Conservation (phyloP, 2,888 invertebrate species). For the Caenorhabditis sp. region DNA sequence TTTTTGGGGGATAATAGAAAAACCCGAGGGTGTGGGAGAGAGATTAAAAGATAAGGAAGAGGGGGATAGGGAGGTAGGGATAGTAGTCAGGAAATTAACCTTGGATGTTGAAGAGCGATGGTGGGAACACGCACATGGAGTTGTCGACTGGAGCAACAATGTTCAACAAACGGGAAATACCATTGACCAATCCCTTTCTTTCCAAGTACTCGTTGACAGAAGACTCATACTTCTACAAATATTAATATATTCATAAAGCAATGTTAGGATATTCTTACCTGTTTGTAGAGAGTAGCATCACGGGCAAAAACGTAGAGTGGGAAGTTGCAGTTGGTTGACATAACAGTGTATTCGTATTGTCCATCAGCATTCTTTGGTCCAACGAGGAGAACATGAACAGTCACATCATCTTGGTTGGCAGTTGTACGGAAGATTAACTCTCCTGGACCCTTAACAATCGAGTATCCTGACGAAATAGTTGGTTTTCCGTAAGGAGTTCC, state of each 20-base stretch:
- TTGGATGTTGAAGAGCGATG: conserved; percentile 68
- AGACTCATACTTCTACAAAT: conserved; percentile 63
- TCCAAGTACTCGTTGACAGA: conserved; percentile 65
- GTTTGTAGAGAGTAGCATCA: conserved; percentile 70
- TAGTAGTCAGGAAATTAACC: conserved; percentile 42
- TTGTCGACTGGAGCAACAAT: conserved; percentile 70
- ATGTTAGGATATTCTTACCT: conserved; percentile 44
- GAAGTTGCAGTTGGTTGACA: conserved; percentile 71
- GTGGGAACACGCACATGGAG: conserved; percentile 71
- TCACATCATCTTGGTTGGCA: conserved; percentile 69
- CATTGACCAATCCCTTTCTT: conserved; percentile 68
- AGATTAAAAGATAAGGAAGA: conserved; percentile 9
- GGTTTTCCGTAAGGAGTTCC: conserved; percentile 71
- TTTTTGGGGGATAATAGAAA: not conserved
- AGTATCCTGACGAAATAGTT: conserved; percentile 70
- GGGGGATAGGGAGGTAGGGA: conserved; percentile 1
- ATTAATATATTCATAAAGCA: not conserved
- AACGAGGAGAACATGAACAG: conserved; percentile 67
- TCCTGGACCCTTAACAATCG: conserved; percentile 69
- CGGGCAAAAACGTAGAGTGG: conserved; percentile 71
- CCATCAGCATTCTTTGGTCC: conserved; percentile 66
- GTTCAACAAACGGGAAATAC: conserved; percentile 69
- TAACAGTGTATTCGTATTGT: conserved; percentile 70
- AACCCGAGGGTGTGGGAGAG: conserved; percentile 5
- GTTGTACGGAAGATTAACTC: conserved; percentile 71